These are phyloP conservation scores for Vireo altiloquus DNA, from an alignment of 2,113 vertebrate species.

Conservation along the genomic window DNA sequence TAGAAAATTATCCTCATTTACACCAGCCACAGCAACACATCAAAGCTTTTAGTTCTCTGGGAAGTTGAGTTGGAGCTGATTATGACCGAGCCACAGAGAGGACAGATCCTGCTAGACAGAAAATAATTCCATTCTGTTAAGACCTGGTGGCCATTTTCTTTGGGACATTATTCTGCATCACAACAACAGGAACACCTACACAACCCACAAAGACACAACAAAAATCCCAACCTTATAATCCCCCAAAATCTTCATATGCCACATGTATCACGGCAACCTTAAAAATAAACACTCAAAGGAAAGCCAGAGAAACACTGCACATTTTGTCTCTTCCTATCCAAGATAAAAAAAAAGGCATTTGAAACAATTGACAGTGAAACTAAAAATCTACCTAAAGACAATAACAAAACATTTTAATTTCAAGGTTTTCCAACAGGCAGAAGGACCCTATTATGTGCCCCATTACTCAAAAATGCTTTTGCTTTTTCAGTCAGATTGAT, in stretches of 20 bases:
- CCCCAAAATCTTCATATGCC: fast-evolving
- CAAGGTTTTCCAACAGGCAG: neutral
- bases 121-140: neutral
- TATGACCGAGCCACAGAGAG: neutral
- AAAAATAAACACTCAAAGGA: neutral
- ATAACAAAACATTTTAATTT: neutral
- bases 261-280: neutral
- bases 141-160: neutral
- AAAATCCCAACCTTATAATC: no score
- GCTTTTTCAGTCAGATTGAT: neutral
- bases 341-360: neutral
- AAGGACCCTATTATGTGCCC: neutral
- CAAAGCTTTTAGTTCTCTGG: neutral
- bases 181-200: neutral
- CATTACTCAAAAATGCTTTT: neutral
- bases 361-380: neutral
- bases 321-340: neutral
- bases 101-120: neutral
- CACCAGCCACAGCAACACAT: neutral
- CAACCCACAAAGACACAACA: neutral
- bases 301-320: neutral
- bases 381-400: neutral
- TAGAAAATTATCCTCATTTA: neutral
- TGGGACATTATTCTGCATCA: neutral
- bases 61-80: neutral